A percentile compares a stretch with the other conserved stretches of the same genome.
Conservation (phyloP, 2,113 vertebrate species). For the Tonatia bakeri region DNA sequence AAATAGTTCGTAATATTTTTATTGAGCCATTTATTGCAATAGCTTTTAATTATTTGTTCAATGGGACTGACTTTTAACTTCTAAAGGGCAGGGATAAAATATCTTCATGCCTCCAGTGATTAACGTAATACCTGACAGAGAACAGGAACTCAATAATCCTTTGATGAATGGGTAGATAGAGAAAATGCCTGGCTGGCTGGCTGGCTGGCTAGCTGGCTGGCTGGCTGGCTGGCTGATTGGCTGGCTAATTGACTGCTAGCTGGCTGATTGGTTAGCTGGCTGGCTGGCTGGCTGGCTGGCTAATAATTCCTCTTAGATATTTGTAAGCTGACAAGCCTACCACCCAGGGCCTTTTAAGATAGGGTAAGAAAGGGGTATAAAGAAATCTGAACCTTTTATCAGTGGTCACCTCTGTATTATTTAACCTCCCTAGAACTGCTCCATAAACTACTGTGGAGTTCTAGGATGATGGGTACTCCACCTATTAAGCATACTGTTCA, state of each 20-base stretch:
- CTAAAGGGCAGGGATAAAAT: neutral
- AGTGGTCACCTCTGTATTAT: neutral
- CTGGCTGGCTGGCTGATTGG: neutral
- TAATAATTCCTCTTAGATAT: neutral
- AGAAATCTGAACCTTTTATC: neutral
- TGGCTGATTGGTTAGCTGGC: neutral
- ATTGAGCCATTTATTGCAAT: neutral
- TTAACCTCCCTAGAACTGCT: neutral
- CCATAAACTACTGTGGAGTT: neutral
- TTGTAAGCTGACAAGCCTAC: neutral
- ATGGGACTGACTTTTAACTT: neutral
- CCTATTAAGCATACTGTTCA: neutral
- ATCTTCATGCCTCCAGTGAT: neutral
- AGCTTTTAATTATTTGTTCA: constrained; percentile 25
- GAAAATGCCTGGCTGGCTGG: neutral
- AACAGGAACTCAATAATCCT: neutral
- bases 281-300: neutral
- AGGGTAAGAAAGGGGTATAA: neutral
- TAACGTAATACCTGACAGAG: constrained; percentile 15
- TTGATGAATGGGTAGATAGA: constrained; percentile 6
- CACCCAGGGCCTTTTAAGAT: neutral
- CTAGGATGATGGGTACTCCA: neutral
- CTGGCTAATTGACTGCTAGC: neutral
- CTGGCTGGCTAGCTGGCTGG: neutral
- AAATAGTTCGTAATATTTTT: neutral